Evolutionary conservation across 2,888 invertebrate genomes (phyloP), one percentile per base, ranked within the genome.

Genomic region (Hyppa rectilinea): DNA sequence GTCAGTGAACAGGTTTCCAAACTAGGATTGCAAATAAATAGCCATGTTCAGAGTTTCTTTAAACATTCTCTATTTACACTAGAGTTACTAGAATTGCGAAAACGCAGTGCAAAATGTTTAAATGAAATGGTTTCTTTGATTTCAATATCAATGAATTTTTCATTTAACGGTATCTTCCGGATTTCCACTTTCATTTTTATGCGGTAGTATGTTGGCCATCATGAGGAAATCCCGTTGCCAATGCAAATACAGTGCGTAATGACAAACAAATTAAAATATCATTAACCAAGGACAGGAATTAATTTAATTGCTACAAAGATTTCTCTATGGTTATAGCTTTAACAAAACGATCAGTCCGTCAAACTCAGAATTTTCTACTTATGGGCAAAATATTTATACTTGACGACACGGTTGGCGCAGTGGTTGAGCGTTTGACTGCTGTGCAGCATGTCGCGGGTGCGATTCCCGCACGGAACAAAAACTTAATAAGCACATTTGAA

Each of bases 131-230:
- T 78, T 49, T 59, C 4, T 43, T 31, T 52, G 17, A 52, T 34
- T 71, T 47, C 23, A 58, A 53, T 78, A 40, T 36, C 20, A 59
- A 58, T 75, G 5, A 60, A 55, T 26, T 26, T 74, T 59, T 38
- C 26, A 47, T 62, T 56, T 40, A 55, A 63, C 49, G 20, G 36
- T 61, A 50, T 52, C 53, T 73, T 78, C 60, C 69, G 74, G 63
- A 52, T 53, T 43, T 29, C 10, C 40, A 70, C 74, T 82, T 82
- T 82, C 63, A 58, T 79, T 66, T 81, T 67, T 45, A 71, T 67
- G 60, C 40, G 60, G 43, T 55, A 49, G 45, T 79, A 53, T 50
- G 20, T 56, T 45, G 50, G 38, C 55, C 31, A 49, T 20, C 68
- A 36, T 38, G n/a, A 66, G 80, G 66, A 75, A 52, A 75, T 76